phyloP scores from a whole-genome alignment of 2,888 invertebrate species.

The Monopis laevigella region DNA sequence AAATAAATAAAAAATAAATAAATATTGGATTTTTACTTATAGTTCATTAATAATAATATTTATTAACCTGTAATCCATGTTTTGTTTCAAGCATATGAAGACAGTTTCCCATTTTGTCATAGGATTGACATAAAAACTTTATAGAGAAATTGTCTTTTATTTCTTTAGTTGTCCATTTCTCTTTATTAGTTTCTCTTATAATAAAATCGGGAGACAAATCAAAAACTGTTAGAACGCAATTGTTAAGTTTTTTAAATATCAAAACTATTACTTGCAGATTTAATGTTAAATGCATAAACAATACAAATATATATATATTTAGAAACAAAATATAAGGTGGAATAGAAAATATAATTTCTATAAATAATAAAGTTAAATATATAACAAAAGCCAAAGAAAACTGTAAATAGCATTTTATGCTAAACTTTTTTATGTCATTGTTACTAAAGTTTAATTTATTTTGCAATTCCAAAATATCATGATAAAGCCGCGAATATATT shows the following conservation, averaged over 20 bases:
- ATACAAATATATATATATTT: constrained; percentile 31
- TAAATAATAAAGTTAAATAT: constrained; percentile 22
- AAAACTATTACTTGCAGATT: constrained; percentile 31
- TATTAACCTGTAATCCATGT: constrained; percentile 31
- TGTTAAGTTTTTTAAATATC: constrained; percentile 29
- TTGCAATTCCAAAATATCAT: constrained; percentile 22
- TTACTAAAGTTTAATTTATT: constrained; percentile 22
- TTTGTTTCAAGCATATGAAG: constrained; percentile 32
- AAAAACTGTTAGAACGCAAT: neutral
- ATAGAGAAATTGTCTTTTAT: constrained; percentile 17
- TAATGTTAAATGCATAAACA: constrained; percentile 29
- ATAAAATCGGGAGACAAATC: neutral
- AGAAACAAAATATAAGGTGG: constrained; percentile 27
- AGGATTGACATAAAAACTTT: constrained; percentile 31
- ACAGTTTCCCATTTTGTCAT: constrained; percentile 33
- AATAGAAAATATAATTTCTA: constrained; percentile 25
- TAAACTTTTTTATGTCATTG: constrained; percentile 24
- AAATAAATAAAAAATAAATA: constrained; percentile 18
- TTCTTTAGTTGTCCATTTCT: neutral
- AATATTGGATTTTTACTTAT: constrained; percentile 1
- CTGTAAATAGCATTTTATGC: constrained; percentile 30
- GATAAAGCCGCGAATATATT: constrained; percentile 24
- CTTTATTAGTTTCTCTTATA: neutral
- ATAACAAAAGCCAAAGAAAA: constrained; percentile 21
- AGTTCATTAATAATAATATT: constrained; percentile 3